Evolutionary conservation across 2,113 vertebrate species (phyloP).

Genomic region (Takifugu flavidus): DNA sequence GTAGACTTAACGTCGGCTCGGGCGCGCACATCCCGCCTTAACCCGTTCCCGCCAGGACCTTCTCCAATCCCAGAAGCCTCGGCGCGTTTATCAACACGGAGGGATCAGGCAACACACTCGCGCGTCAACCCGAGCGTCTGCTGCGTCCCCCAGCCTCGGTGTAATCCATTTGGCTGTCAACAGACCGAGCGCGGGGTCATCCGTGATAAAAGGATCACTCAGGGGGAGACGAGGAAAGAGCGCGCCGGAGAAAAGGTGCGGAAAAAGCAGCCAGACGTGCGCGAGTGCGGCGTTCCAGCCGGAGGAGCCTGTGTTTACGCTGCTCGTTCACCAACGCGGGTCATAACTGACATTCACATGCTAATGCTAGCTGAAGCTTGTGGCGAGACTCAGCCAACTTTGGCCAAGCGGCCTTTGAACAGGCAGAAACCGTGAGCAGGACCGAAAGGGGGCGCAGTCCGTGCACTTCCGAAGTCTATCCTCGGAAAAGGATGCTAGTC

Average conservation of each 20-base stretch:
- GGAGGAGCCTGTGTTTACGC: constrained; percentile 2
- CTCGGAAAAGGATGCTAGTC: no score
- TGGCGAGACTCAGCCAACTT: no score
- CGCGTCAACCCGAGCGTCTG: not conserved
- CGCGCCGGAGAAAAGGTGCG: constrained; percentile 37
- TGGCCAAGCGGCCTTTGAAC: no score
- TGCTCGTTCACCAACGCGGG: not conserved
- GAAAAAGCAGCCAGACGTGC: constrained; percentile 23
- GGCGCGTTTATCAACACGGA: constrained; percentile 62
- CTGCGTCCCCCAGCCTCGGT: constrained; percentile 45
- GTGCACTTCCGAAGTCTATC: no score
- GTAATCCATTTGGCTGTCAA: constrained; percentile 71
- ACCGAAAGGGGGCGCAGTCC: no score
- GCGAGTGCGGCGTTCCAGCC: not conserved
- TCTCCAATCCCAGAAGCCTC: constrained; percentile 50
- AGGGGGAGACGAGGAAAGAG: constrained; percentile 48
- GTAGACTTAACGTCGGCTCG: constrained; percentile 55
- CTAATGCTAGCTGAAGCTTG: no score
- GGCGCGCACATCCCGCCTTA: constrained; percentile 9
- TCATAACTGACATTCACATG: no score
- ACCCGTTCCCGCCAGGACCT: constrained; percentile 33
- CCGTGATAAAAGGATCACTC: constrained; percentile 66
- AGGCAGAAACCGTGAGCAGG: no score
- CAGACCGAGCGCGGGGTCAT: constrained; percentile 64
- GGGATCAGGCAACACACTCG: constrained; percentile 50